These are phyloP conservation scores for Tetraodon nigroviridis DNA, from an alignment of 2,113 vertebrate species.

Conservation along the genomic window DNA sequence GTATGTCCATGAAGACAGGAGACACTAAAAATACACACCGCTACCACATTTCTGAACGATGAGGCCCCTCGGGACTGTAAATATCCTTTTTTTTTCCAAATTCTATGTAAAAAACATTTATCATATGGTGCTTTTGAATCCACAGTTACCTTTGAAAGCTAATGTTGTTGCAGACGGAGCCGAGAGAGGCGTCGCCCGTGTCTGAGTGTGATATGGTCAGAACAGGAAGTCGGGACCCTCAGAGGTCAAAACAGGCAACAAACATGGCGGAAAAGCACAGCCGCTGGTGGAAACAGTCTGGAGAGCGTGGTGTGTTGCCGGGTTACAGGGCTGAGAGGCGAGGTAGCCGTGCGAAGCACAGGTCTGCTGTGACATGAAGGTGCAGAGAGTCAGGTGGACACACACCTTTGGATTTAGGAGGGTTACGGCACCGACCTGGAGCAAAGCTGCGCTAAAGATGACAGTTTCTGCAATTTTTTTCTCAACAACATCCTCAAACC, in stretches of 20 bases:
- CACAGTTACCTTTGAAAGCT: no score
- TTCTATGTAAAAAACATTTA: no score
- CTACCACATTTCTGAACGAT: conserved; percentile 33
- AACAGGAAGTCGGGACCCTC: not conserved
- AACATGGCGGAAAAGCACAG: not conserved
- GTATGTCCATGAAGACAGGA: conserved; percentile 47
- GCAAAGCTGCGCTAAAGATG: no score
- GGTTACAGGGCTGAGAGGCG: not conserved
- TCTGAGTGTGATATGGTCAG: not conserved
- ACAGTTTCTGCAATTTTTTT: no score
- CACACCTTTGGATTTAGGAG: no score
- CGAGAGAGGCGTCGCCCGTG: not conserved
- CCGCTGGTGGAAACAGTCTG: conserved; percentile 5
- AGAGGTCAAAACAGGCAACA: not conserved
- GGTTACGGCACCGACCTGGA: no score
- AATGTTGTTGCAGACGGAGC: not conserved
- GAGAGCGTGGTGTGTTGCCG: not conserved
- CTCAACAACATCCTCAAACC: no score
- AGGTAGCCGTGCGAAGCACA: no score
- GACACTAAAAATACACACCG: conserved; percentile 61
- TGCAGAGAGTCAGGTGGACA: no score
- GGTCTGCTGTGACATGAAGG: no score
- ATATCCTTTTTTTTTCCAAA: no score
- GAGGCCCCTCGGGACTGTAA: conserved; percentile 7
- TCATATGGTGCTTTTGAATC: not conserved